phyloP scores from a whole-genome alignment of 2,888 invertebrate genomes.

The Microchrysa polita region DNA sequence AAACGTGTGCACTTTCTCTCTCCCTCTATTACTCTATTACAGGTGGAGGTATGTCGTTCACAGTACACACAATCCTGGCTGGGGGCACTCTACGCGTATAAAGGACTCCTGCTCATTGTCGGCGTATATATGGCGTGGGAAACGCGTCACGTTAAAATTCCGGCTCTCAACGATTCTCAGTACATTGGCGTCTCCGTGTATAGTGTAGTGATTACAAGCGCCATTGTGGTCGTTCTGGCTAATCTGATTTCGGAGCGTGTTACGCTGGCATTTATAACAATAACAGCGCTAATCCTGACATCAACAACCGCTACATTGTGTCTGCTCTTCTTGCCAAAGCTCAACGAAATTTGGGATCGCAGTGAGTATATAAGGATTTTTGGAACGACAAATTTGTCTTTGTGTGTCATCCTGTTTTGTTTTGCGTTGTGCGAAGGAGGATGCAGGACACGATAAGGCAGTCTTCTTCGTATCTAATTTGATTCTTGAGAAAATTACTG shows the following conservation, averaged over 20 bases:
- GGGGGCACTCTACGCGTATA: constrained; percentile 89
- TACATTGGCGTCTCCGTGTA: constrained; percentile 94
- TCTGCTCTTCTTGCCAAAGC: constrained; percentile 87
- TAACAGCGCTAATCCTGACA: constrained; percentile 82
- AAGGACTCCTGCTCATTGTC: constrained; percentile 85
- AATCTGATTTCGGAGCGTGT: constrained; percentile 85
- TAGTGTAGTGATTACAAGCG: constrained; percentile 87
- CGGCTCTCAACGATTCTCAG: constrained; percentile 91
- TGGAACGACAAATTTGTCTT: no score
- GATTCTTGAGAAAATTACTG: no score
- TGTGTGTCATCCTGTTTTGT: no score
- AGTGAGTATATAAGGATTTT: constrained; percentile 65
- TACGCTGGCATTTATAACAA: constrained; percentile 82
- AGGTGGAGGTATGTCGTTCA: constrained; percentile 91
- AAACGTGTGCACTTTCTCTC: neutral
- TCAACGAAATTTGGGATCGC: constrained; percentile 75
- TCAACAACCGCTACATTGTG: constrained; percentile 89
- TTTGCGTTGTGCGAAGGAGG: no score
- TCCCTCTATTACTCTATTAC: constrained; percentile 59
- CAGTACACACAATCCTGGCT: constrained; percentile 90
- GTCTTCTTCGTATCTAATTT: no score
- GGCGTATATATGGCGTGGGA: constrained; percentile 98
- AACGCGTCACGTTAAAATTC: constrained; percentile 90
- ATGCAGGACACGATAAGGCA: no score
- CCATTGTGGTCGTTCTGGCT: constrained; percentile 87